Evolutionary conservation across 2,113 vertebrate species (phyloP), one percentile per base, ranked within the genome.

Genomic region (Egretta garzetta): DNA sequence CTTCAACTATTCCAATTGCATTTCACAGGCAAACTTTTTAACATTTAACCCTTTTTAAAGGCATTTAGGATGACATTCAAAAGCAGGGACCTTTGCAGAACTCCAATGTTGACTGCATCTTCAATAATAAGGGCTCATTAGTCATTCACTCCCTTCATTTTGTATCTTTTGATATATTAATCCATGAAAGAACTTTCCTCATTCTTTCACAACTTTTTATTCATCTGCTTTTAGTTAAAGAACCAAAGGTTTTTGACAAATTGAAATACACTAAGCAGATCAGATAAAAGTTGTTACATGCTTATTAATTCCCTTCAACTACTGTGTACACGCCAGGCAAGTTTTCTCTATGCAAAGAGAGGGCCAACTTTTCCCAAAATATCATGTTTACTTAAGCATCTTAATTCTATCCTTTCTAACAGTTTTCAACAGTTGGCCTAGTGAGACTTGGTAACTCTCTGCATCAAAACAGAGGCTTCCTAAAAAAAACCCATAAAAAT

Each of bases 281-380:
- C 9, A 21, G 30, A 77, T 55, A 77, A 72, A 72, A 35, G 19
- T 35, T 39, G 11, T 33, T 68, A 64, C 0, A 0, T 23, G 53
- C 23, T 88, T 53, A 50, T 35, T 39, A 80, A 93, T 37, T 59
- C 59, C 37, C 32, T 88, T 71, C 19, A 59, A 35, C 41, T 56
- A 47, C 67, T 59, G n/a, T 0, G 1, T 32, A 67, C 2, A 4
- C 0, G 4, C 15, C 41, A 67, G 12, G 28, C 28, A 63, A 86
- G 52, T 22, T 79, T 49, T 68, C 60, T 41, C n/a, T 20, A 35
- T 0, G 6, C 19, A 83, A 77, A 64, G 21, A 80, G 19, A 33
- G 22, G 20, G 17, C 3, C 8, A 75, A 35, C 6, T 66, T 72
- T 28, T 37, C 47, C n/a, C 49, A 52, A 73, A 59, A 58, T 10